Evolutionary conservation across 1,140 invertebrate species (phyloP), one percentile per base, ranked within the genome.

Genomic region (Lasaia peninsularis): DNA sequence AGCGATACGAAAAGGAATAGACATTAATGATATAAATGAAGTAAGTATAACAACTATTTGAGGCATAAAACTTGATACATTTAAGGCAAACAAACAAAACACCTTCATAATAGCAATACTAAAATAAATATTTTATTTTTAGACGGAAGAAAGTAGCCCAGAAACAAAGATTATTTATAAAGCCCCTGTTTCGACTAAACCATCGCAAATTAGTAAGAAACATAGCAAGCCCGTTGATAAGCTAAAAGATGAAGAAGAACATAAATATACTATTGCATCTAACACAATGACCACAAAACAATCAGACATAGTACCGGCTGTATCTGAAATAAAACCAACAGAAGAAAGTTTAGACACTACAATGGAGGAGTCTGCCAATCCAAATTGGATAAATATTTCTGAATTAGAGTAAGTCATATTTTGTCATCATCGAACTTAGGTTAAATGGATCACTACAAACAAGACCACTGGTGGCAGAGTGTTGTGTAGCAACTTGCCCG

Each of bases 1-100:
- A 52, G 75, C 75, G 12, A 40, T 58, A 3, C 66, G 58, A 31
- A 60, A 76, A 62, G 65, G 58, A 10, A 48, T 62, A 31, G 56
- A 65, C 14, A 50, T 40, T 21, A 21, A 12, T 56, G 14, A n/a
- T 24, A 4, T 51, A 8, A 21, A 20, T 3, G 9, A 44, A 44
- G 40, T 44, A 44, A 20, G 16, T 9, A 4, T 44, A 7, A 6
- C 5, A 28, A 28, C 0, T 28, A 2, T n/a, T 28, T 28, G 4
- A 28, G 24, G 4, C 24, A 28, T 28, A 4, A 28, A 7, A n/a
- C n/a, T n/a, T n/a, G n/a, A n/a, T n/a, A n/a, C n/a, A n/a, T n/a
- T n/a, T n/a, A n/a, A n/a, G n/a, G n/a, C n/a, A n/a, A n/a, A n/a
- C n/a, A n/a, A n/a, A n/a, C n/a, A n/a, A n/a, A n/a, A n/a, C n/a